Evolutionary conservation across 1,140 invertebrate species (phyloP), one percentile per base, ranked within the genome.

Genomic region (Whitmania pigra): DNA sequence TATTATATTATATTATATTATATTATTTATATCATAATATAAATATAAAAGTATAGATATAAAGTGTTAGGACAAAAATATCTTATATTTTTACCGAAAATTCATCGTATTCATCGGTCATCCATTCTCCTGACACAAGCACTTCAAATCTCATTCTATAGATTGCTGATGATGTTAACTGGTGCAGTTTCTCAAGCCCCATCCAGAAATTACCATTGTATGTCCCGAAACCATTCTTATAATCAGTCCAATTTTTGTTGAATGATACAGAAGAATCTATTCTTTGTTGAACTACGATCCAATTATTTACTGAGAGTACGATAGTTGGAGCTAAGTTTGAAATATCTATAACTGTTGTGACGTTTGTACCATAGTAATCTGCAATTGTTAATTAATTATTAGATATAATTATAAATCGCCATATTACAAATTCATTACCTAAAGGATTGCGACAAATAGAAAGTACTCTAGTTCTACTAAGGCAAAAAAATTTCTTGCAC

Each of bases 111-210:
- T 63, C 57, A 63, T 63, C 57, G 2, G 57, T 25, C 22, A 63
- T 25, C 57, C 57, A 63, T 9, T 63, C 29, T 63, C 57, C 57
- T 25, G 22, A 11, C 29, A 63, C 22, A 31, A 63, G 67, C 2
- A 68, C 40, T 43, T 68, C 5, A n/a, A 68, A 68, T 68, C 67
- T 31, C 27, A 68, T 22, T 29, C 67, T 68, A 36, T 68, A 68
- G 27, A 40, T 36, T 22, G 25, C 67, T 9, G 67, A 31, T 22
- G 25, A 1, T 18, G 67, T 68, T 43, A 68, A n/a, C 25, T 27
- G 36, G 25, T 31, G 36, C 25, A 68, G 22, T 3, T 20, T 68
- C n/a, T 68, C 67, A 22, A 68, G 36, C 7, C 67, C 67, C 29
- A 68, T 1, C 67, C 67, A 68, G 67, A 68, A 68, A 40, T 68